phyloP scores from a whole-genome alignment of 1,140 invertebrate species.

The Plodia interpunctella region DNA sequence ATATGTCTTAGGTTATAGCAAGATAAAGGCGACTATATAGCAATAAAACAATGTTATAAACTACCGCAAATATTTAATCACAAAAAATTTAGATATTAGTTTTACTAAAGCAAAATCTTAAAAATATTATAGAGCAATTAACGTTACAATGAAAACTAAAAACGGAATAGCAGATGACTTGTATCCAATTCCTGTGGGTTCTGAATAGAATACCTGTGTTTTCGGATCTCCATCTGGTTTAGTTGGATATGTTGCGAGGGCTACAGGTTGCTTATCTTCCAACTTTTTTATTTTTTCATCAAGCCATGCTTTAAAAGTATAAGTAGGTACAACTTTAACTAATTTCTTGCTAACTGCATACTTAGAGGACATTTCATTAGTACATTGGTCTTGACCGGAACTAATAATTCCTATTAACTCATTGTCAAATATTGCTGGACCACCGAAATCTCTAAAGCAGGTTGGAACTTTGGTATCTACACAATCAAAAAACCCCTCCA shows the following conservation, averaged over 20 bases:
- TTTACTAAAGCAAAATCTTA: not conserved
- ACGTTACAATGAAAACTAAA: not conserved
- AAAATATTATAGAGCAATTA: not conserved
- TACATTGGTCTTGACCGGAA: constrained; percentile 49
- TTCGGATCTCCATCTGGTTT: constrained; percentile 15
- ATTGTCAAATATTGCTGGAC: constrained; percentile 52
- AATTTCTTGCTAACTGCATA: constrained; percentile 54
- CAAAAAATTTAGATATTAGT: not conserved
- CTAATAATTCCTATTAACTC: constrained; percentile 51
- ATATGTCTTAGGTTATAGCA: too few relatives aligned
- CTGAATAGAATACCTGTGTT: not conserved
- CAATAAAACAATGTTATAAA: too few relatives aligned
- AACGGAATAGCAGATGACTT: not conserved
- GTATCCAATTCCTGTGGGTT: not conserved
- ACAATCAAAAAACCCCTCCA: constrained; percentile 50
- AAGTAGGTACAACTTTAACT: constrained; percentile 45
- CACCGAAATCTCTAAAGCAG: constrained; percentile 63
- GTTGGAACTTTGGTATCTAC: constrained; percentile 56
- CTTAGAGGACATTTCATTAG: constrained; percentile 46
- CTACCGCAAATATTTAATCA: not conserved
- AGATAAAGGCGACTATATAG: too few relatives aligned
- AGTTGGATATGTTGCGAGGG: constrained; percentile 24
- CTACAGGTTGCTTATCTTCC: constrained; percentile 24
- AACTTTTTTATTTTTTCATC: constrained; percentile 48
- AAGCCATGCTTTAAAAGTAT: constrained; percentile 55